Evolutionary conservation across 2,888 invertebrate genomes (phyloP), one percentile per base, ranked within the genome.

Genomic region (Apodemia duryi): DNA sequence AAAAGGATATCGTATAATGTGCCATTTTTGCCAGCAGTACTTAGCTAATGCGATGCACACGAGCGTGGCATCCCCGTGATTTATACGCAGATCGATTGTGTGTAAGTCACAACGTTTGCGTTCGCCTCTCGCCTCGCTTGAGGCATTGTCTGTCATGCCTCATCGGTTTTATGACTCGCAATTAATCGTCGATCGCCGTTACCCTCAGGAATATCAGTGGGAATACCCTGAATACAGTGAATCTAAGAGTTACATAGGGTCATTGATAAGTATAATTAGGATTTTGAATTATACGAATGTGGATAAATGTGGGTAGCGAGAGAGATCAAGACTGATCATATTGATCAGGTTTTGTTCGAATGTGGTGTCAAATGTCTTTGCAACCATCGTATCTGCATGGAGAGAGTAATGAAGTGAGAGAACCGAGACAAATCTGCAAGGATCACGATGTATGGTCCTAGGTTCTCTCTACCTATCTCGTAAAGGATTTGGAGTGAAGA

Each of bases 121-220:
- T 67, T 73, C 74, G 75, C 77, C 80, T 81, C 77, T 81, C 81
- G 80, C 77, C 76, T 81, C 81, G 74, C 73, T 80, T 74, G 76
- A 65, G 65, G 65, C 69, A 71, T 68, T 69, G 71, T 73, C 72
- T 69, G 68, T 63, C 71, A 82, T 75, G 86, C 74, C 78, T 81
- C 87, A 85, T 86, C 83, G 81, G 77, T 80, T 85, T 87, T 82
- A 86, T 83, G 84, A 81, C 81, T 78, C 75, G 77, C 84, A 83
- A 86, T 88, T 85, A 86, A 86, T 86, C 74, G 71, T 74, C 71
- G 79, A 83, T 85, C 77, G 79, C 73, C 78, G 78, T 81, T 84
- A 84, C 82, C 83, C 83, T 84, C 79, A 38, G 61, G 32, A 57
- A 32, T 78, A 73, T 74, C 32, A 49, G 49, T 32, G 11, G 54